A percentile compares a stretch with the other conserved stretches of the same genome.
These are phyloP conservation scores for human (Homo sapiens) DNA, from an alignment of 2,113 vertebrate genomes.

Conservation along the genomic window GRCh38 chr17:29648001-29648500, in stretches of 20 bases:
- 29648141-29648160: conserved; percentile 98
- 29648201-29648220: conserved; percentile 94
- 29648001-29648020: neutral
- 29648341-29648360: conserved; percentile 85
- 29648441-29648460: neutral
- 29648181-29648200: conserved; percentile 98
- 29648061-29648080: neutral
- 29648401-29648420: conserved; percentile 26
- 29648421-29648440: neutral
- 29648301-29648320: conserved; percentile 99
- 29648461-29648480: neutral
- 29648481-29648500: neutral
- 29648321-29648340: conserved; percentile 97
- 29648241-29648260: conserved; percentile 97
- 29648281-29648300: conserved; percentile 96
- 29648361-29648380: conserved; percentile 6
- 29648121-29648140: neutral
- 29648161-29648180: conserved; percentile 98
- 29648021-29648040: conserved; percentile 4
- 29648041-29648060: neutral
- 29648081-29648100: neutral
- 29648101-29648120: neutral
- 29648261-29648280: conserved; percentile 99
- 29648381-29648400: neutral
- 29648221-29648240: conserved; percentile 96